These are phyloP conservation scores for Epinotia ramella DNA, from an alignment of 2,888 invertebrate genomes.

Conservation along the genomic window DNA sequence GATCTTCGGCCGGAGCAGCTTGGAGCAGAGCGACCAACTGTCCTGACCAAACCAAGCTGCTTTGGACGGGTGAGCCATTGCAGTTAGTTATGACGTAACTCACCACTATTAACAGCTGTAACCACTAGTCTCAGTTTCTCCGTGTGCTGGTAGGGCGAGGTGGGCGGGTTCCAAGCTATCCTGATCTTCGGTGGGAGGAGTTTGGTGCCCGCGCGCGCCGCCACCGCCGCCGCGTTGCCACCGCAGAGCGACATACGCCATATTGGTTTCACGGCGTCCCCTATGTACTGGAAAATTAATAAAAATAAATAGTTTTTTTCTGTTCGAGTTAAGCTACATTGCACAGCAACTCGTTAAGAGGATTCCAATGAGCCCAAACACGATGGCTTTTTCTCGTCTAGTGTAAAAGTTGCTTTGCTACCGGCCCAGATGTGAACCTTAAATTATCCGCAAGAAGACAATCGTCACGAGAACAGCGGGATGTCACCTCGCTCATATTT, in stretches of 20 bases:
- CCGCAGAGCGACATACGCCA: conserved; percentile 86
- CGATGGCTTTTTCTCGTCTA: no score
- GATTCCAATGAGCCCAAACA: no score
- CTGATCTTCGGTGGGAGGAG: conserved; percentile 84
- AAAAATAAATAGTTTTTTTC: neutral
- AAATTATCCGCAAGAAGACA: no score
- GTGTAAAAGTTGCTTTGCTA: no score
- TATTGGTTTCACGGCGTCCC: conserved; percentile 76
- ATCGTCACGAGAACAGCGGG: no score
- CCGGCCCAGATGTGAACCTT: no score
- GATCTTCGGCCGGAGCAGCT: conserved; percentile 83
- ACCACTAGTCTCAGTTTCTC: conserved; percentile 79
- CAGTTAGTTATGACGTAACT: conserved; percentile 44
- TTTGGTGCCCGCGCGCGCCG: conserved; percentile 75
- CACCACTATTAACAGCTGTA: conserved; percentile 80
- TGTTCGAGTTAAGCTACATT: no score
- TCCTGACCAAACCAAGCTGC: no score
- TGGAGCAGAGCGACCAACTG: no score
- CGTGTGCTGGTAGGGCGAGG: conserved; percentile 76
- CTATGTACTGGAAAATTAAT: conserved; percentile 66
- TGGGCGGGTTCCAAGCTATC: conserved; percentile 84
- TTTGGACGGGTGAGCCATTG: no score
- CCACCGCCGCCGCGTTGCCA: conserved; percentile 82
- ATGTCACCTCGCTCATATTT: no score
- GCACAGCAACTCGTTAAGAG: no score